Evolutionary conservation across 1,140 invertebrate genomes (phyloP).

Genomic region (Anastatus disparis): DNA sequence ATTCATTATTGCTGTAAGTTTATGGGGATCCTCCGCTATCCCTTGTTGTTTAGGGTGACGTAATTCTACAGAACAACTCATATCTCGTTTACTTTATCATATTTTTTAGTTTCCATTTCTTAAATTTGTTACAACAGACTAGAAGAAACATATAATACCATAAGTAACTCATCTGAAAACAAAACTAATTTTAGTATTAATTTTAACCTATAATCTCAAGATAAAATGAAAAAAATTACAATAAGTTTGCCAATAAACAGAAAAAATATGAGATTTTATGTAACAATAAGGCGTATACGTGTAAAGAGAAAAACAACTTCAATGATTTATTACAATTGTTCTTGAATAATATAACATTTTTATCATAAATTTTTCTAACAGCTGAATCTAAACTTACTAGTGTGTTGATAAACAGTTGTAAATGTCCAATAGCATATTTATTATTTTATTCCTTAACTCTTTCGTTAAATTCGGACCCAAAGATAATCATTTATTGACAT

Average conservation of each 20-base stretch:
- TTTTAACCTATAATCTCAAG: background rate
- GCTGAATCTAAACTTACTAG: conserved; percentile 22
- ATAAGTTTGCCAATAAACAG: background rate
- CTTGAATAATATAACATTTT: background rate
- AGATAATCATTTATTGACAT: conserved; percentile 8
- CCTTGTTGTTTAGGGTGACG: conserved; percentile 60
- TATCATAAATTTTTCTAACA: conserved; percentile 3
- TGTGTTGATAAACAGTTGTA: conserved; percentile 23
- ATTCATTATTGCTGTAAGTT: conserved; percentile 68
- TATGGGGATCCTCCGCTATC: conserved; percentile 65
- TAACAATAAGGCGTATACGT: background rate
- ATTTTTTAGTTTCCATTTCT: conserved; percentile 23
- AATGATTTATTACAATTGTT: background rate
- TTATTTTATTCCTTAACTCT: background rate
- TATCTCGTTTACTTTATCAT: conserved; percentile 41
- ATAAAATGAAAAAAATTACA: background rate
- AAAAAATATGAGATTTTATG: conserved; percentile 3
- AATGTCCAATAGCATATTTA: conserved; percentile 11
- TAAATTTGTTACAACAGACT: conserved; percentile 16
- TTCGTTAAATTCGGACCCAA: no score
- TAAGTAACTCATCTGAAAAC: conserved; percentile 19
- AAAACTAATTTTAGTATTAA: background rate
- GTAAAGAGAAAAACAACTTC: conserved; percentile 7
- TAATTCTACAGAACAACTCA: conserved; percentile 64
- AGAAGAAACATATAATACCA: background rate